Evolutionary conservation across 2,888 invertebrate species (phyloP), one percentile per base, ranked within the genome.

Genomic region (Drosophila kokeensis): DNA sequence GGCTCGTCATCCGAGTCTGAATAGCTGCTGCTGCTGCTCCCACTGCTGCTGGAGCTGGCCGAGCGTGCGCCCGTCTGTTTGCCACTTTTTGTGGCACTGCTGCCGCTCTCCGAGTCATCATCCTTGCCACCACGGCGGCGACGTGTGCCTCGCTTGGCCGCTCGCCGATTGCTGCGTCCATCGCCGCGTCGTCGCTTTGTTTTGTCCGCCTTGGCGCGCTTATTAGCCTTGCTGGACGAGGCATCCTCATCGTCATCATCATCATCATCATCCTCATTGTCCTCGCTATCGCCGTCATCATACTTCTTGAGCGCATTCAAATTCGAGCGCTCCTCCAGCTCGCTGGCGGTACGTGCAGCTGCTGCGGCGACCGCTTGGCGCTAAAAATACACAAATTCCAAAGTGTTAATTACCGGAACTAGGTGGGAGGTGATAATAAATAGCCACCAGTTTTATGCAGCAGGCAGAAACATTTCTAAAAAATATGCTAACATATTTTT

Each of bases 1-100:
- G 97, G 97, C 82, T 96, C 96, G 65, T 96, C 95, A 30, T 95
- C 95, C 36, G 92, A 91, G 29, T 92, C 92, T 0, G 92, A 90
- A 36, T 74, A 87, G 13, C 88, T 83, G 67, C 75, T 85, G 66
- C 74, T 83, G 50, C 70, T 83, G 45, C 60, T 68, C 11, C 60
- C 69, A 18, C 64, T 69, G 55, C 75, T 75, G 67, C 81, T 87
- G 2, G 85, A 82, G 5, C 83, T 85, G 6, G 72, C 83, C 1
- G 82, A 78, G 0, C 79, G 80, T 13, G 80, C 82, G 0, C 72
- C 83, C 1, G 91, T 85, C 45, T 85, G 82, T 32, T 86, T 85
- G 29, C 88, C 69, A 73, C 90, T 69, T 78, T 92, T 75, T 1
- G 73, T 53, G 0, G 60, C 78, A 36, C 81, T 77, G 49, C 77